A percentile compares a stretch with the other conserved stretches of the same genome.
phyloP scores from a whole-genome alignment of 2,797 vertebrate genomes.

The Florisuga fusca region DNA sequence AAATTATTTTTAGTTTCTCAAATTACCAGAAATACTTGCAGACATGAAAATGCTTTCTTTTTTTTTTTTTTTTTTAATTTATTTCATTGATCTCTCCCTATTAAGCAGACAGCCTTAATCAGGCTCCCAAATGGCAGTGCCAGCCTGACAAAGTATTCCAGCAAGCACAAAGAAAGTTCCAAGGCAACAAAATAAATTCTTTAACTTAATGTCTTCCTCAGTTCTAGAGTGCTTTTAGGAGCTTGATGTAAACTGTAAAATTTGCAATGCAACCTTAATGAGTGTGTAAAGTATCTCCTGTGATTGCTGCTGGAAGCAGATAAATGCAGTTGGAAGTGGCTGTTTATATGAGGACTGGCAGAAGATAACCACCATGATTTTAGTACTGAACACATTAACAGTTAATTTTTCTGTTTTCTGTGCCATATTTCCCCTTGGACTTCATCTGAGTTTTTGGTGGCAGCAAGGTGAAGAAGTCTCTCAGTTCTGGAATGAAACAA shows the following conservation, averaged over 20 bases:
- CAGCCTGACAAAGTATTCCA: neutral
- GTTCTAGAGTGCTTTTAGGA: neutral
- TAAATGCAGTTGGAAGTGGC: slow-evolving; percentile 25
- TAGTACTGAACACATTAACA: neutral
- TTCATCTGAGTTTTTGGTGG: slow-evolving; percentile 27
- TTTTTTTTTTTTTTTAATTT: no score
- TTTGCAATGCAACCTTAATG: neutral
- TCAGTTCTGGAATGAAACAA: slow-evolving; percentile 50
- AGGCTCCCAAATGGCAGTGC: neutral
- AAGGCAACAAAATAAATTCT: neutral
- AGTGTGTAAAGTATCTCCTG: neutral
- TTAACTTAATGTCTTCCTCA: neutral
- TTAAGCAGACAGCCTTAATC: neutral
- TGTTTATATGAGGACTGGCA: slow-evolving; percentile 10
- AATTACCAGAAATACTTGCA: neutral
- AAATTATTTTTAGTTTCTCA: neutral
- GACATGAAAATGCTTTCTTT: neutral
- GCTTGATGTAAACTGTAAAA: neutral
- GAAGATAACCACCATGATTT: slow-evolving; percentile 38
- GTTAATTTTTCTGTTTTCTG: slow-evolving; percentile 7
- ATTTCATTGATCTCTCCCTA: neutral
- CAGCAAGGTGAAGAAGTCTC: slow-evolving; percentile 52
- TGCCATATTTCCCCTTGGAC: neutral
- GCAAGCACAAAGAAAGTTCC: neutral
- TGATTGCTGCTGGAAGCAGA: slow-evolving; percentile 30